These are phyloP conservation scores for Achroia grisella DNA, from an alignment of 1,140 invertebrate genomes.

Conservation along the genomic window DNA sequence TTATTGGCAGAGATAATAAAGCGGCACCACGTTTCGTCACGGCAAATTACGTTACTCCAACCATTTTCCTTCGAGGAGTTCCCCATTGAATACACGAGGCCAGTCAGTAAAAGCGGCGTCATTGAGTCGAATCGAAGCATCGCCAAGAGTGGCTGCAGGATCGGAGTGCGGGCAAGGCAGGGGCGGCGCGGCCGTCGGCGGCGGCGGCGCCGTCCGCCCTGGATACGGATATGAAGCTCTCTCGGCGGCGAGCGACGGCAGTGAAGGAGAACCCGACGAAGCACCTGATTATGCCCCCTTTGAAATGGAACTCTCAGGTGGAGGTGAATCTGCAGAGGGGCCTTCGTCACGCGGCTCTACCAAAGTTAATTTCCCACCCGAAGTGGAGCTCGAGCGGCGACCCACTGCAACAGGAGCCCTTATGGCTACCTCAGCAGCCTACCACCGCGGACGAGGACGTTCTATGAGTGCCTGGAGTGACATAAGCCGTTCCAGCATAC, in stretches of 20 bases:
- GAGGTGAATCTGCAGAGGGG: slow-evolving; percentile 42
- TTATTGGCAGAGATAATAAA: slow-evolving; percentile 13
- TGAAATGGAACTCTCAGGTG: slow-evolving; percentile 55
- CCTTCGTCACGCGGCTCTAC: slow-evolving; percentile 62
- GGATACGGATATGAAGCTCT: slow-evolving; percentile 63
- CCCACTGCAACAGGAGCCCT: slow-evolving; percentile 73
- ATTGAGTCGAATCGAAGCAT: slow-evolving; percentile 55
- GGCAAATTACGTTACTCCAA: slow-evolving; percentile 61
- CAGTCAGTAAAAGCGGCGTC: slow-evolving; percentile 50
- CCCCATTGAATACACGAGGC: slow-evolving; percentile 44
- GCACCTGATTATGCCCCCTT: slow-evolving; percentile 52
- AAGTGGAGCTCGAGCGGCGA: slow-evolving; percentile 75
- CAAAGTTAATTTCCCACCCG: slow-evolving; percentile 83
- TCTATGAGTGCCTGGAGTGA: slow-evolving; percentile 91
- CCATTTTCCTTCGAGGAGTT: slow-evolving; percentile 41
- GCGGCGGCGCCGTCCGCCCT: slow-evolving; percentile 47
- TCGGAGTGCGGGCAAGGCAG: slow-evolving; percentile 49
- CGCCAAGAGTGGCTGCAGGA: slow-evolving; percentile 39
- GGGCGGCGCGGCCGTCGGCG: slow-evolving; percentile 38
- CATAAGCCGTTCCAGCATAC: slow-evolving; percentile 85
- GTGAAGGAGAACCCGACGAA: slow-evolving; percentile 53
- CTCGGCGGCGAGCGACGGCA: slow-evolving; percentile 58
- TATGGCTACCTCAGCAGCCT: slow-evolving; percentile 71
- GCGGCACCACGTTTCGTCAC: slow-evolving; percentile 64
- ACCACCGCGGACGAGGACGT: slow-evolving; percentile 73